Evolutionary conservation across 1,140 invertebrate genomes (phyloP).

Genomic region (Chrysomallon squamiferum): DNA sequence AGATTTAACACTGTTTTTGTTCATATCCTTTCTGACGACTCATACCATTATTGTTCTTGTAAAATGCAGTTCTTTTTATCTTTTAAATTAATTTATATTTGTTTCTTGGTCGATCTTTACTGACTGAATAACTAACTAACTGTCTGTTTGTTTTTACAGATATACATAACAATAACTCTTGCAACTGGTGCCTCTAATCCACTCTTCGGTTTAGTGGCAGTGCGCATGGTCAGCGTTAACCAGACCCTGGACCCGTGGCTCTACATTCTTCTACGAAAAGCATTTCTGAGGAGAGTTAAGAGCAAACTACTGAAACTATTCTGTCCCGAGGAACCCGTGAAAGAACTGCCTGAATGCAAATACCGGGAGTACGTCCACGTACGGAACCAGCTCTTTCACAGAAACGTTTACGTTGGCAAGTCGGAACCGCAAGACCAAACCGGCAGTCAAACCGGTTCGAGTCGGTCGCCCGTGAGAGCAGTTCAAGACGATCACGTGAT

Average conservation of each 20-base stretch:
- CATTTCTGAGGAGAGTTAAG: constrained; percentile 17
- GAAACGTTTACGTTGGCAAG: constrained; percentile 20
- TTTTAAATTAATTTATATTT: too few species aligned
- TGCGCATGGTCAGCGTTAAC: constrained; percentile 62
- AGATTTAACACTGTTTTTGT: too few species aligned
- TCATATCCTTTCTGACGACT: too few species aligned
- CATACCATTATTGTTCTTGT: too few species aligned
- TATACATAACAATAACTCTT: constrained; percentile 42
- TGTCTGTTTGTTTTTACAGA: constrained; percentile 39
- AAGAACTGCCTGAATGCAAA: background rate
- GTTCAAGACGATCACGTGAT: background rate
- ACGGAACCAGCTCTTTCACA: constrained; percentile 23
- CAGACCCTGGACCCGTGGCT: constrained; percentile 65
- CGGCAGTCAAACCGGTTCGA: constrained; percentile 3
- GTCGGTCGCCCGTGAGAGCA: background rate
- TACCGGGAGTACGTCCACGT: constrained; percentile 26
- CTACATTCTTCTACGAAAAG: constrained; percentile 62
- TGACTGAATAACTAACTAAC: too few species aligned
- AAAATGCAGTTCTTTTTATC: too few species aligned
- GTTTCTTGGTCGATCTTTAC: too few species aligned
- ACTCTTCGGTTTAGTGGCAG: constrained; percentile 50
- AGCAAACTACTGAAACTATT: background rate
- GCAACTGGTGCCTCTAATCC: constrained; percentile 35
- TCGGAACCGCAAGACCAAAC: constrained; percentile 9
- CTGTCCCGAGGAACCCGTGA: background rate